Base-by-base conservation (phyloP, 1,140 invertebrate species). In the Cylas formicarius region DNA sequence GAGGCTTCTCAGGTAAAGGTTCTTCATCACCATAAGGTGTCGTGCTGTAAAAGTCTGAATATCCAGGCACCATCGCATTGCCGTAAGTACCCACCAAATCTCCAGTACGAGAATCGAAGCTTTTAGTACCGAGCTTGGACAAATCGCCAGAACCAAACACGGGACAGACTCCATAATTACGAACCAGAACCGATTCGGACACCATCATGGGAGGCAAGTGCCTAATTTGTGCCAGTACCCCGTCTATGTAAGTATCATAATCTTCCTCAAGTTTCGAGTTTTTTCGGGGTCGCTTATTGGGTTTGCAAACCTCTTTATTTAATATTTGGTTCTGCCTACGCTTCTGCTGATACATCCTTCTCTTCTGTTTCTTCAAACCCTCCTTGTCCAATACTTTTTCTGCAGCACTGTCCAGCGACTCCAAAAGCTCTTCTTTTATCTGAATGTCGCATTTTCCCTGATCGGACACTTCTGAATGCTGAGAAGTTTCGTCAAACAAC, bases 201-300 rank as follows among this genome's bases (percentile, higher is more conserved):
- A 97, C 85, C 46, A 81, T 76, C 69, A 97, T 81, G 5, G 84
- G 75, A 10, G 86, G 88, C 55, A 96, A 72, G 44, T 82, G 78
- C 19, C 86, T 72, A 23, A 97, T 65, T 61, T 95, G 90, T 16
- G 73, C 71, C 77, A 94, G 84, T 19, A 95, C 71, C 56, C 81
- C 84, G 55, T 93, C 91, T 51, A 92, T 84, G 60, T 84, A 93
- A 5, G 80, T 80, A 62, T 94, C 90, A 65, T 90, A 90, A 67
- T 94, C 90, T 70, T 94, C 90, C 56, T 92, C 86, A 10, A 86
- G 71, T 57, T 87, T 84, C 2, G 85, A 89, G 18, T 82, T 78
- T 67, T 90, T 92, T 18, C 86, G 72, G 8, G 82, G 74, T 18
- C 86, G 72, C 63, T 93, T 93, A 57, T 89, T 90, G 20, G 82